phyloP scores from a whole-genome alignment of 1,140 invertebrate species.

The Acyrthosiphon pisum region DNA sequence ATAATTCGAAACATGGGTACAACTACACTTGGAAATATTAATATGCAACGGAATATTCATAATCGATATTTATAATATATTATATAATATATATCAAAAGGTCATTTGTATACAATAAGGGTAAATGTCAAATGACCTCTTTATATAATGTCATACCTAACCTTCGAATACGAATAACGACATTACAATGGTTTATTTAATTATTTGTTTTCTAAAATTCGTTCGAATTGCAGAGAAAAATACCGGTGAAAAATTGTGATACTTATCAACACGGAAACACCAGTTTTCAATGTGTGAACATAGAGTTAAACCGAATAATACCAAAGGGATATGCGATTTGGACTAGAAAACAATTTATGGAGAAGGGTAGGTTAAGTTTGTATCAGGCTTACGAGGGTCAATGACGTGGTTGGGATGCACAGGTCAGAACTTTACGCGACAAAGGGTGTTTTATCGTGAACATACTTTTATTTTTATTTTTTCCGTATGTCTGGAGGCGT shows the following conservation, averaged over 20 bases:
- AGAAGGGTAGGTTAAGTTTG: slow-evolving; percentile 47
- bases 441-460: slow-evolving; percentile 1
- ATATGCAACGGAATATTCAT: neutral
- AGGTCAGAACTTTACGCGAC: slow-evolving; percentile 18
- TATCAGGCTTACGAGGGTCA: neutral
- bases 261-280: neutral
- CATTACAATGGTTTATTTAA: neutral
- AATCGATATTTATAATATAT: slow-evolving; percentile 34
- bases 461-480: slow-evolving; percentile 9
- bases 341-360: slow-evolving; percentile 21
- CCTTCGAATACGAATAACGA: neutral
- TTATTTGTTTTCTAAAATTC: neutral
- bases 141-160: neutral
- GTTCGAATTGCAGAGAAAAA: neutral
- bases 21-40: slow-evolving; percentile 9
- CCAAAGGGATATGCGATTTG: neutral
- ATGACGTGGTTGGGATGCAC: slow-evolving; percentile 4
- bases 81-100: slow-evolving; percentile 26
- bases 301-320: neutral
- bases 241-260: neutral
- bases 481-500: neutral
- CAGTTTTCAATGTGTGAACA: neutral
- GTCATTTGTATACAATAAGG: slow-evolving; percentile 30
- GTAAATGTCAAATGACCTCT: slow-evolving; percentile 33
- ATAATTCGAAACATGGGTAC: slow-evolving; percentile 8